phyloP scores from a whole-genome alignment of 2,888 invertebrate genomes.

The Hydroisotoma schaefferi region DNA sequence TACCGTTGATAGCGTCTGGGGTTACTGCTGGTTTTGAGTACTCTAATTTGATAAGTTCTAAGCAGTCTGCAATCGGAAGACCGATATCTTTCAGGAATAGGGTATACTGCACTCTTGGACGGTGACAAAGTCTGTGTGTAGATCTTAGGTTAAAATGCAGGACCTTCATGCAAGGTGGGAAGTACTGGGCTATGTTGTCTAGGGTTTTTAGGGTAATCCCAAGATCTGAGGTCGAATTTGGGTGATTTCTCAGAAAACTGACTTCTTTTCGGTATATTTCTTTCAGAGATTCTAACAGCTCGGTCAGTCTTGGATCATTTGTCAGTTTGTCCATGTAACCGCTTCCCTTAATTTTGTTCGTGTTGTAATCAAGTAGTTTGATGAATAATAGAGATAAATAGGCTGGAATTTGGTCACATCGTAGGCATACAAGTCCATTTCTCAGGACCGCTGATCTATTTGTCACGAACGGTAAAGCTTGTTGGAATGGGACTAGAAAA shows the following conservation, averaged over 20 bases:
- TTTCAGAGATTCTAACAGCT: not conserved
- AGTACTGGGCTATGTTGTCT: not conserved
- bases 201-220: not conserved
- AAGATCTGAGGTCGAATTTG: too few species aligned
- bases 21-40: constrained; percentile 56
- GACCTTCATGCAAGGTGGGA: constrained; percentile 65
- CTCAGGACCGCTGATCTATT: constrained; percentile 57
- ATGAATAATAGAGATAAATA: constrained; percentile 8
- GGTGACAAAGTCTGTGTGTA: constrained; percentile 64
- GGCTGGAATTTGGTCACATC: constrained; percentile 52
- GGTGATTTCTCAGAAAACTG: too few species aligned
- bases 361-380: constrained; percentile 4
- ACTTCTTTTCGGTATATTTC: not conserved
- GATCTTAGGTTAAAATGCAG: constrained; percentile 58
- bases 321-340: not conserved
- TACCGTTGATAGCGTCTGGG: not conserved
- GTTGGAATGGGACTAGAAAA: constrained; percentile 58
- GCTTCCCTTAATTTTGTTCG: not conserved
- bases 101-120: constrained; percentile 63
- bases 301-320: not conserved
- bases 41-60: constrained; percentile 64
- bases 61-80: constrained; percentile 62
- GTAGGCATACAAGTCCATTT: constrained; percentile 57
- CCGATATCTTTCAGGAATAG: constrained; percentile 70
- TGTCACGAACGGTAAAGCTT: constrained; percentile 58